These are phyloP conservation scores for Aythya baeri DNA, from an alignment of 2,113 vertebrate species.

Conservation along the genomic window DNA sequence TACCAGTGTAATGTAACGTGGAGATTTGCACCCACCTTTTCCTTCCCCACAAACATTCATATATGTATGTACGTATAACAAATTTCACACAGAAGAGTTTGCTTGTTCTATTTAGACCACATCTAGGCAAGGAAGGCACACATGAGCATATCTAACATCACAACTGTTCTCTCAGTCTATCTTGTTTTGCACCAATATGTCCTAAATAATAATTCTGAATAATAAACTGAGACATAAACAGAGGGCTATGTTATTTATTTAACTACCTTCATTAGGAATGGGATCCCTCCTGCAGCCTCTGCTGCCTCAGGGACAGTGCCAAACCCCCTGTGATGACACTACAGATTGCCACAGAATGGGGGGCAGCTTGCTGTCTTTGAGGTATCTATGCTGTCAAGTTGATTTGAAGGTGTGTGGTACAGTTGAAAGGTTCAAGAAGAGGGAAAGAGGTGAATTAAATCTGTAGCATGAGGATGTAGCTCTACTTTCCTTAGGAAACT, in stretches of 20 bases:
- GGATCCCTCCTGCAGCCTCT: neutral
- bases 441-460: neutral
- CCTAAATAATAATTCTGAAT: neutral
- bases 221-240: neutral
- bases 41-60: neutral
- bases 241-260: neutral
- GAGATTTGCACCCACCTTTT: neutral
- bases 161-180: neutral
- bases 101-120: neutral
- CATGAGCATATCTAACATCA: neutral
- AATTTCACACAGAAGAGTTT: neutral
- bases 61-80: neutral
- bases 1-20: neutral
- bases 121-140: neutral
- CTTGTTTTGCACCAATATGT: neutral
- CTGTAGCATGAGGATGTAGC: neutral
- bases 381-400: neutral
- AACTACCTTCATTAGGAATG: neutral
- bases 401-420: neutral
- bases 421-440: neutral
- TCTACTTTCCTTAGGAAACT: neutral
- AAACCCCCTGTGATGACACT: accelerated
- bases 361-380: neutral
- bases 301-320: neutral
- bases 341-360: neutral